A percentile compares a stretch with the other conserved stretches of the same genome.
These are phyloP conservation scores for Panagrolaimus sp. DNA, from an alignment of 1,140 invertebrate species.

Conservation along the genomic window DNA sequence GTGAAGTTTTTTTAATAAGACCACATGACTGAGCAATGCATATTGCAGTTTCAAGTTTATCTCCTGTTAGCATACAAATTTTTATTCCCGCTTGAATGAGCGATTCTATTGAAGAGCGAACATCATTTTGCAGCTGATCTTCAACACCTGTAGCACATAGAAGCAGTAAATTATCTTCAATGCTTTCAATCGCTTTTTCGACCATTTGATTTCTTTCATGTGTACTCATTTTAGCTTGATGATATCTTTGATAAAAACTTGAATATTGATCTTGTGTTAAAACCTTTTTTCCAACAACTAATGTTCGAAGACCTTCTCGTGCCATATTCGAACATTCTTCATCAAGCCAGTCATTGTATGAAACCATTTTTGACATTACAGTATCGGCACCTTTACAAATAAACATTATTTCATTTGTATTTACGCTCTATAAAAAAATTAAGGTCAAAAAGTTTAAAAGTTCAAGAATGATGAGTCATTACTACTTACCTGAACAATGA, in stretches of 20 bases:
- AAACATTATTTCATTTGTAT: constrained; percentile 80
- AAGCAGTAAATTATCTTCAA: constrained; percentile 87
- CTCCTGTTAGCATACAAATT: constrained; percentile 99
- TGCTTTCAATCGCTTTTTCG: constrained; percentile 75
- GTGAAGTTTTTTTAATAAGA: constrained; percentile 72
- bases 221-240: constrained; percentile 71
- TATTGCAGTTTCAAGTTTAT: constrained; percentile 95
- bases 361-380: constrained; percentile 83
- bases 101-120: constrained; percentile 81
- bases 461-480: too few species aligned
- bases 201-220: constrained; percentile 76
- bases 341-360: constrained; percentile 90
- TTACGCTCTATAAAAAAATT: constrained; percentile 69
- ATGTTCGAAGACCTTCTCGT: constrained; percentile 81
- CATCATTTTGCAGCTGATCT: constrained; percentile 69
- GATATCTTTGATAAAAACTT: constrained; percentile 72
- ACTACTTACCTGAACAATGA: constrained; percentile 76
- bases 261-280: constrained; percentile 81
- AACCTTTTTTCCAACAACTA: constrained; percentile 87
- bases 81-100: constrained; percentile 91
- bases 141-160: constrained; percentile 81
- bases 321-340: constrained; percentile 94
- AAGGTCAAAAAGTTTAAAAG: constrained; percentile 25
- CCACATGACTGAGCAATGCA: constrained; percentile 93
- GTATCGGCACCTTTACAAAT: constrained; percentile 96